These are phyloP conservation scores for Ibidorhyncha struthersii DNA, from an alignment of 2,113 vertebrate genomes.

Conservation along the genomic window DNA sequence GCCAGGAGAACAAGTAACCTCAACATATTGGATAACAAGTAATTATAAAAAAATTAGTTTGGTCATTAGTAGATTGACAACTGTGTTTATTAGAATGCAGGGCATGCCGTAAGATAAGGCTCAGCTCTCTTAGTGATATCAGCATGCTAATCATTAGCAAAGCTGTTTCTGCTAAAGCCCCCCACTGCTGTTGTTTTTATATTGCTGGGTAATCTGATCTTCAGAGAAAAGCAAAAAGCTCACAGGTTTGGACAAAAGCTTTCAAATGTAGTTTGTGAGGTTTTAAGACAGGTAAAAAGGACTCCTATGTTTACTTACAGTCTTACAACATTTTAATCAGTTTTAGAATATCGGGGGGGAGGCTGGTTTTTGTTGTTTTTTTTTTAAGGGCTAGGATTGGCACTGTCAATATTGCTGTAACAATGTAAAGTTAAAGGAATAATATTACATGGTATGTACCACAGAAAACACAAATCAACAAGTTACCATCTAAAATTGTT, in stretches of 20 bases:
- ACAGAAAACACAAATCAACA: background rate
- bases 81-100: background rate
- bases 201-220: background rate
- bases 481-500: background rate
- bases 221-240: background rate
- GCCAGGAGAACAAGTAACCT: background rate
- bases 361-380: background rate
- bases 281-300: background rate
- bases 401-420: background rate
- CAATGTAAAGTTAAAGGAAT: background rate
- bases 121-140: background rate
- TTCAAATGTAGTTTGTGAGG: background rate
- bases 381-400: background rate
- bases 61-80: background rate
- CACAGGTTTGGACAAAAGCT: background rate
- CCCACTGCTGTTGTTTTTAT: background rate
- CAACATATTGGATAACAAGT: background rate
- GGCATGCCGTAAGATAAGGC: background rate
- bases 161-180: background rate
- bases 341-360: background rate
- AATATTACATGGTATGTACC: background rate
- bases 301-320: background rate
- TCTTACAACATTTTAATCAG: background rate
- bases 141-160: background rate
- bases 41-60: background rate